Evolutionary conservation across 2,888 invertebrate genomes (phyloP).

Genomic region (Pseudolycoriella hygida): DNA sequence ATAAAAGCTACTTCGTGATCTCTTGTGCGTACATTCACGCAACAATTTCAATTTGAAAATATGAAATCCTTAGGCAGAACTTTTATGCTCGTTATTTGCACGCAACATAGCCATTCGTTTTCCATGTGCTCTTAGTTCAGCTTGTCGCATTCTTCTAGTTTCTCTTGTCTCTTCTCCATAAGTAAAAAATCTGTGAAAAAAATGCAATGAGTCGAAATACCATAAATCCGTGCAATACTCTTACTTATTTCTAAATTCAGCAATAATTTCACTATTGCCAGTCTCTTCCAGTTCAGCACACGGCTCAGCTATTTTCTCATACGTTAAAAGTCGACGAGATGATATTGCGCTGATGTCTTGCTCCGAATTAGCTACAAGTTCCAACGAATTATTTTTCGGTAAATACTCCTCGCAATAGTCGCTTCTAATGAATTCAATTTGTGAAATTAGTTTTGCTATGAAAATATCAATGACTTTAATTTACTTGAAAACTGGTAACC

Average conservation of each 20-base stretch:
- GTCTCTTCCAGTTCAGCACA: conserved; percentile 13
- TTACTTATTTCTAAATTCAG: conserved; percentile 20
- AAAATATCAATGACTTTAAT: not conserved
- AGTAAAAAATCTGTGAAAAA: conserved; percentile 57
- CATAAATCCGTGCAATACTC: conserved; percentile 13
- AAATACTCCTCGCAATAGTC: conserved; percentile 54
- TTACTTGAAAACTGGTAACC: conserved; percentile 69
- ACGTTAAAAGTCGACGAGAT: conserved; percentile 69
- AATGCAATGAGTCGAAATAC: conserved; percentile 36
- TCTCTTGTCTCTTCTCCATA: conserved; percentile 45
- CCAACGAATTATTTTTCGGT: conserved; percentile 64
- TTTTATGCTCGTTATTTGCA: conserved; percentile 18
- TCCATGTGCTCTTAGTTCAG: conserved; percentile 26
- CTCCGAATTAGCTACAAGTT: conserved; percentile 69
- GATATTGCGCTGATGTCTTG: conserved; percentile 69
- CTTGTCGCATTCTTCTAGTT: conserved; percentile 35
- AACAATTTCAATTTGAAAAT: no score
- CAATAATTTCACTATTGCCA: not conserved
- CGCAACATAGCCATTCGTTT: conserved; percentile 22
- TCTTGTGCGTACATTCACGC: no score
- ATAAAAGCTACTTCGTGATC: no score
- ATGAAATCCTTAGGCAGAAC: no score
- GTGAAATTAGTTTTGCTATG: not conserved
- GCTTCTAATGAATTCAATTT: conserved; percentile 38
- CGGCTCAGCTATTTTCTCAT: conserved; percentile 44